Percentiles rank a stretch among this genome's conserved stretches.
phyloP scores from a whole-genome alignment of 2,797 vertebrate species.

The Oophaga sylvatica region DNA sequence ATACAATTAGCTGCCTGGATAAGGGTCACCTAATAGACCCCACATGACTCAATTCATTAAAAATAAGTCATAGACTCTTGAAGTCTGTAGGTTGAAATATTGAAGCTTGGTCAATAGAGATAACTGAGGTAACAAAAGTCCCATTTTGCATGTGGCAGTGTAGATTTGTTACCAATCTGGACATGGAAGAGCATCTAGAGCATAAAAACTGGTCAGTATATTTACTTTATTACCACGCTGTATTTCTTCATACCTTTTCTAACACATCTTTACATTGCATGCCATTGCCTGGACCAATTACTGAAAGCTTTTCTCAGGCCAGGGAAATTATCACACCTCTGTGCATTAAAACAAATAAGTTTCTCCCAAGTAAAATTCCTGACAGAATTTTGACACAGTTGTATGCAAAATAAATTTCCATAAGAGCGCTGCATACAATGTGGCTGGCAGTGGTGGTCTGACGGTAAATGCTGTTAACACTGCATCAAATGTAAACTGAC shows the following conservation, averaged over 20 bases:
- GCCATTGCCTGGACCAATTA: not conserved
- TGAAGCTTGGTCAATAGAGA: not conserved
- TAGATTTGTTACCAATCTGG: not conserved
- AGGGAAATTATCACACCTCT: not conserved
- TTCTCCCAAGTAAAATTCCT: not conserved
- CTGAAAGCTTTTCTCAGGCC: not conserved
- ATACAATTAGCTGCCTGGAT: not conserved
- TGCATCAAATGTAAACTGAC: not conserved
- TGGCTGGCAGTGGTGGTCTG: not conserved
- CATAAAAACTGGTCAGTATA: too few species aligned
- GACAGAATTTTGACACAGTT: not conserved
- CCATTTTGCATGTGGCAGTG: not conserved
- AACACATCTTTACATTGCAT: not conserved
- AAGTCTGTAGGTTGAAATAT: too few species aligned
- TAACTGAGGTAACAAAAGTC: not conserved
- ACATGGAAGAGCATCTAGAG: not conserved
- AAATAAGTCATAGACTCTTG: too few species aligned
- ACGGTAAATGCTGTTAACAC: not conserved
- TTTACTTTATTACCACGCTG: not conserved
- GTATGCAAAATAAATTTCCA: not conserved
- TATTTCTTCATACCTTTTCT: not conserved
- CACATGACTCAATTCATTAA: too few species aligned
- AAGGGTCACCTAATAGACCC: not conserved
- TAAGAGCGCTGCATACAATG: not conserved
- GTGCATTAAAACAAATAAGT: not conserved